Percentiles rank a stretch among this genome's conserved stretches.
These are phyloP conservation scores for Meandrina meandrites DNA, from an alignment of 92 coral and sea anemone genomes.

Conservation along the genomic window DNA sequence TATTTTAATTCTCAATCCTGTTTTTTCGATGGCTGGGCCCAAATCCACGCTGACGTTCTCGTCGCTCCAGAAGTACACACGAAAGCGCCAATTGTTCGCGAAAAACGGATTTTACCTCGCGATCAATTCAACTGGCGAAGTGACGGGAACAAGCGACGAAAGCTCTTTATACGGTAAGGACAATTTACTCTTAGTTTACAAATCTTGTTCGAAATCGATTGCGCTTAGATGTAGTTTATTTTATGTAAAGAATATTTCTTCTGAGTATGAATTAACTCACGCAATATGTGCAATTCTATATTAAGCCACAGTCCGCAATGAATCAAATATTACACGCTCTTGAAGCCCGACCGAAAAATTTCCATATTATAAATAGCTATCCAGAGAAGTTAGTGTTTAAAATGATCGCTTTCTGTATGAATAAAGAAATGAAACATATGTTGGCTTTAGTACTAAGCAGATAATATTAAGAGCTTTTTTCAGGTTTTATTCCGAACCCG, in stretches of 20 bases:
- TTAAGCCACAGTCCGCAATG: not conserved
- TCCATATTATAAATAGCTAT: constrained; percentile 22
- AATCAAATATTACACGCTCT: not conserved
- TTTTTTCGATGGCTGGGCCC: constrained; percentile 48
- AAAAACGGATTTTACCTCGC: constrained; percentile 88
- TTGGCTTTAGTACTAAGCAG: not conserved
- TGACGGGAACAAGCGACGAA: constrained; percentile 73
- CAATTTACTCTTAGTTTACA: not conserved
- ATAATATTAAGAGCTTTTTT: not conserved
- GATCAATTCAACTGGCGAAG: constrained; percentile 76
- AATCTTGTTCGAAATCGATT: not conserved
- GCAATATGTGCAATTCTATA: not conserved
- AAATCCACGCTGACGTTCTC: constrained; percentile 57
- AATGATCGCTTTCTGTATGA: not conserved
- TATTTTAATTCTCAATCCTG: not conserved
- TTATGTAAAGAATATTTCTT: constrained; percentile 1
- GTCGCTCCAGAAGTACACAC: constrained; percentile 78
- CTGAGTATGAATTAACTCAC: not conserved
- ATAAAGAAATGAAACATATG: not conserved
- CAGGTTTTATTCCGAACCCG: not conserved
- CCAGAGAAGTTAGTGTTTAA: not conserved
- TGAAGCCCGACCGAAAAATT: not conserved
- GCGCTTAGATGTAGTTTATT: not conserved
- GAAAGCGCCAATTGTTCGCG: constrained; percentile 76
- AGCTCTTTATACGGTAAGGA: constrained; percentile 71